phyloP scores from a whole-genome alignment of 2,113 vertebrate species.

The Anolis sagrei region DNA sequence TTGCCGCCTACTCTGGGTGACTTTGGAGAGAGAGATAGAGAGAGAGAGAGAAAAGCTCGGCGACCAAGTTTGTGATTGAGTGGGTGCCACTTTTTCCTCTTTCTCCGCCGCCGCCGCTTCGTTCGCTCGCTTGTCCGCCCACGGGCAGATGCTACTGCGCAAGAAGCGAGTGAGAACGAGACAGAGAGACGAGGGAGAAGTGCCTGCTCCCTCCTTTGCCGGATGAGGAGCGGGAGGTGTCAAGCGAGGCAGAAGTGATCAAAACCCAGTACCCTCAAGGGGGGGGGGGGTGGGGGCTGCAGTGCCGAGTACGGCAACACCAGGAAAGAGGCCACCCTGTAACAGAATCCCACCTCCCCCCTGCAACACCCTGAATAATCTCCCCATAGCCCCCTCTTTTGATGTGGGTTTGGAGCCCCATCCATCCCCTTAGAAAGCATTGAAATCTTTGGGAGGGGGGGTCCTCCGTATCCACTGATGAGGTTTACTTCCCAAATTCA shows the following conservation, averaged over 20 bases:
- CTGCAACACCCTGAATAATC: too few species aligned
- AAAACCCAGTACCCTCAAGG: background rate
- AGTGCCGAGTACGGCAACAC: background rate
- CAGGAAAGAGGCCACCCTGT: too few species aligned
- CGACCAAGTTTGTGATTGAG: constrained; percentile 1
- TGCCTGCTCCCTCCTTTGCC: background rate
- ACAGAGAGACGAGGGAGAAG: background rate
- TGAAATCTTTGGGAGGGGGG: too few species aligned
- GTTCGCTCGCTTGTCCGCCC: constrained; percentile 40
- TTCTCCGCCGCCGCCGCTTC: constrained; percentile 19
- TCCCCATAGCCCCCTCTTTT: too few species aligned
- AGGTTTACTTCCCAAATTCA: too few species aligned
- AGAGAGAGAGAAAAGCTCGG: background rate
- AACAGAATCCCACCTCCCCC: background rate
- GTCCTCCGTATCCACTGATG: too few species aligned
- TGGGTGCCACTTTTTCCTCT: background rate
- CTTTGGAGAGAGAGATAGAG: background rate
- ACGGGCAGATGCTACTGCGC: background rate
- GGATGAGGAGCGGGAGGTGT: background rate
- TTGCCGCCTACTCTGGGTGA: background rate
- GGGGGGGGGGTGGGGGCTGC: too few species aligned
- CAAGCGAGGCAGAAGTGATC: background rate
- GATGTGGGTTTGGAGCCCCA: too few species aligned
- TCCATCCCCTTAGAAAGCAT: too few species aligned
- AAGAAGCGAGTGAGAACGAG: background rate